Conservation (phyloP, 1,140 invertebrate species). For the Phenacoccus solenopsis region DNA sequence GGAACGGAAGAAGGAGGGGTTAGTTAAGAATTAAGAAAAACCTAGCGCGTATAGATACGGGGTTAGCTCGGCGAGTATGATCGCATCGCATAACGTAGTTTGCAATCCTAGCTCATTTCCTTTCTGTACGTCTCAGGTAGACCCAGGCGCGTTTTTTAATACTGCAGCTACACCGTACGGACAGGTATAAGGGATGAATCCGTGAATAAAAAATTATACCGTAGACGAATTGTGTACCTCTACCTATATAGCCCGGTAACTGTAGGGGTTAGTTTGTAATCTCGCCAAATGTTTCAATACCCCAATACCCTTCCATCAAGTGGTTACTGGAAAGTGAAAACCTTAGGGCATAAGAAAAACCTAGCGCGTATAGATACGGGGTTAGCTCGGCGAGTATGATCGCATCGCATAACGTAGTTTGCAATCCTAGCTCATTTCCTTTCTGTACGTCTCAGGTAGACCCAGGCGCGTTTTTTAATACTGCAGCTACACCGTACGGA, state of each 20-base stretch:
- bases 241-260: neutral
- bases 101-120: slow-evolving; percentile 17
- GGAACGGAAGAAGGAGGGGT: slow-evolving; percentile 12
- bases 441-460: neutral
- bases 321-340: neutral
- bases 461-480: neutral
- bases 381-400: too few relatives aligned
- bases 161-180: neutral
- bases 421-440: too few relatives aligned
- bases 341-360: too few relatives aligned
- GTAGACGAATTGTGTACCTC: neutral
- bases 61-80: neutral
- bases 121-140: neutral
- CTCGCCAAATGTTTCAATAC: slow-evolving; percentile 12
- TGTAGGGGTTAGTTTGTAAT: slow-evolving; percentile 6
- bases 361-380: too few relatives aligned
- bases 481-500: neutral
- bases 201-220: slow-evolving; percentile 7
- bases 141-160: neutral
- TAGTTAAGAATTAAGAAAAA: slow-evolving; percentile 11
- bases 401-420: too few relatives aligned
- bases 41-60: neutral
- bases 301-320: neutral
- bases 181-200: slow-evolving; percentile 11
- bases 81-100: slow-evolving; percentile 3